A percentile compares a stretch with the other conserved stretches of the same genome.
Conservation (phyloP, 2,888 invertebrate species). For the Epiblema foenella region DNA sequence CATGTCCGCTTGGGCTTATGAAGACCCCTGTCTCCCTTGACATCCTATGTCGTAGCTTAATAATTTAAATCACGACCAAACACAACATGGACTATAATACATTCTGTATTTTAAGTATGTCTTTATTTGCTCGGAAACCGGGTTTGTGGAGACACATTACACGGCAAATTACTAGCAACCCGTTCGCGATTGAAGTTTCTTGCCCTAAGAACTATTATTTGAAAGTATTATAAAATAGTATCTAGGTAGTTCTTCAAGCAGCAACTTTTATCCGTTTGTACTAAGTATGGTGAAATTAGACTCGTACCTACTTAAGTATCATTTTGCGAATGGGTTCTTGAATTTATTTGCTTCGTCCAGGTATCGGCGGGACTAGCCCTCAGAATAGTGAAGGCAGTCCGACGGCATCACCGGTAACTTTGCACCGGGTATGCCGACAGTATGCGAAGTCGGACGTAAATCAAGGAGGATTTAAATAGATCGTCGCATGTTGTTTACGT, state of each 20-base stretch:
- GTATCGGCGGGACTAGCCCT: neutral
- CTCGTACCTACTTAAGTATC: no score
- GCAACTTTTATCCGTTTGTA: neutral
- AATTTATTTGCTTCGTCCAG: neutral
- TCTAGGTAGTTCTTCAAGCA: neutral
- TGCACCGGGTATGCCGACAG: conserved; percentile 43
- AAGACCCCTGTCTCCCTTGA: conserved; percentile 59
- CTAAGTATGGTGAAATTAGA: no score
- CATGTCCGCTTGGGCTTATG: conserved; percentile 59
- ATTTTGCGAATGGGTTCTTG: conserved; percentile 37
- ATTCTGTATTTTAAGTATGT: conserved; percentile 50
- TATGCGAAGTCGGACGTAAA: conserved; percentile 64
- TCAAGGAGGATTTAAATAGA: conserved; percentile 64
- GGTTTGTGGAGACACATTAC: conserved; percentile 46
- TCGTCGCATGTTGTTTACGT: conserved; percentile 55
- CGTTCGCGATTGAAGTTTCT: neutral
- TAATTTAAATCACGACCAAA: conserved; percentile 53
- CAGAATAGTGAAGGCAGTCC: conserved; percentile 17
- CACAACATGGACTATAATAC: conserved; percentile 28
- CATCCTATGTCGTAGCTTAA: conserved; percentile 53
- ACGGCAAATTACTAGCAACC: neutral
- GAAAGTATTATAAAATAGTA: neutral
- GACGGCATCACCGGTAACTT: conserved; percentile 40
- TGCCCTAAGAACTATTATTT: neutral
- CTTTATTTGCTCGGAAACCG: conserved; percentile 54